Percentiles rank a stretch among this genome's conserved stretches.
phyloP scores from a whole-genome alignment of 2,888 invertebrate genomes.

The Eulithis testata region DNA sequence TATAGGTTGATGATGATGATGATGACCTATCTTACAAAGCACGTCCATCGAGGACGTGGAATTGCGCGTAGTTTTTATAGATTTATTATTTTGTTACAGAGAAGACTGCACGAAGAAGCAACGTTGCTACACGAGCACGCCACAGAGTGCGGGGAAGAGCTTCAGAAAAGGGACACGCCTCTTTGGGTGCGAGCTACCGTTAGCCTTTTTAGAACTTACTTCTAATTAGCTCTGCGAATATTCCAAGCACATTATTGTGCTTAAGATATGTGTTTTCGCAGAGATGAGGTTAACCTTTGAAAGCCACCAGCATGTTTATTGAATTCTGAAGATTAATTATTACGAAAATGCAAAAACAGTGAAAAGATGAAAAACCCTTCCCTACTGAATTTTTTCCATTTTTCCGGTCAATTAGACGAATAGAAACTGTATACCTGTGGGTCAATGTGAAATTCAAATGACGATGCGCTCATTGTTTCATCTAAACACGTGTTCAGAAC shows the following conservation, averaged over 20 bases:
- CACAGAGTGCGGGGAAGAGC: conserved; percentile 86
- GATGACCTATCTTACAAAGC: too few relatives aligned
- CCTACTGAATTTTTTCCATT: too few relatives aligned
- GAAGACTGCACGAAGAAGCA: conserved; percentile 90
- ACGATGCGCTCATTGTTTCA: too few relatives aligned
- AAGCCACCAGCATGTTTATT: background rate
- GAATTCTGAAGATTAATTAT: background rate
- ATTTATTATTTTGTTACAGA: conserved; percentile 50
- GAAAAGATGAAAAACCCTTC: too few relatives aligned
- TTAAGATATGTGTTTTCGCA: background rate
- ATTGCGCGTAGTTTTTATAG: too few relatives aligned
- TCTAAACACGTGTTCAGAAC: too few relatives aligned
- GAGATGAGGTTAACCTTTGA: background rate
- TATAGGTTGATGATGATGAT: too few relatives aligned
- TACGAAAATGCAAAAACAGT: too few relatives aligned
- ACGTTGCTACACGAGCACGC: conserved; percentile 87
- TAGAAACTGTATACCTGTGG: too few relatives aligned
- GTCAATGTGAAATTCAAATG: too few relatives aligned
- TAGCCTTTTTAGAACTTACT: conserved; percentile 89
- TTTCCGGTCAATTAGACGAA: too few relatives aligned
- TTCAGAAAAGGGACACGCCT: conserved; percentile 89
- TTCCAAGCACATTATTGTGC: background rate
- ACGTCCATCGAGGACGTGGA: too few relatives aligned
- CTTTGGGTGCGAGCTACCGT: conserved; percentile 91
- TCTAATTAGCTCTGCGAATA: conserved; percentile 69